phyloP scores from a whole-genome alignment of 2,797 vertebrate species.

The Leucoraja ocellata region DNA sequence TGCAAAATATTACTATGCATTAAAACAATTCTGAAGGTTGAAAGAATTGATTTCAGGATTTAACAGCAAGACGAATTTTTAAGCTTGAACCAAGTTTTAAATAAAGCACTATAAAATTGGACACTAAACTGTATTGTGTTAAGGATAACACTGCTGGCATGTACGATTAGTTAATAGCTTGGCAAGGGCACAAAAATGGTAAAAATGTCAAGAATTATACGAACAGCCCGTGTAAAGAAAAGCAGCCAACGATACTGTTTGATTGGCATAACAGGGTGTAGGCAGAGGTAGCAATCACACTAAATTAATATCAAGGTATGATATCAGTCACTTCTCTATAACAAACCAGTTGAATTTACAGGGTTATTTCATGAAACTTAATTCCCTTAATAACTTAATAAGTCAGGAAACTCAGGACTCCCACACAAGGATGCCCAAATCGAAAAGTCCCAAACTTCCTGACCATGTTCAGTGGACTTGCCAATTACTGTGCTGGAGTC shows the following conservation, averaged over 20 bases:
- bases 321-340: background rate
- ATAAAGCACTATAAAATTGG: background rate
- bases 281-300: background rate
- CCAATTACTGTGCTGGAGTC: too few relatives aligned
- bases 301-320: background rate
- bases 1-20: too few relatives aligned
- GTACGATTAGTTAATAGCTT: background rate
- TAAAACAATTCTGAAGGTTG: background rate
- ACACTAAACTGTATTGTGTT: background rate
- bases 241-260: background rate
- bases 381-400: too few relatives aligned
- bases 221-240: background rate
- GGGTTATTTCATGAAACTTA: background rate
- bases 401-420: too few relatives aligned
- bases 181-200: background rate
- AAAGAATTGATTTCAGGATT: background rate
- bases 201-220: background rate
- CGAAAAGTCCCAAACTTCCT: too few relatives aligned
- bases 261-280: background rate
- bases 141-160: background rate
- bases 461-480: too few relatives aligned
- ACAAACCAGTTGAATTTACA: background rate
- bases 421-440: too few relatives aligned
- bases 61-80: background rate
- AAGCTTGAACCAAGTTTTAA: background rate